Evolutionary conservation across 2,113 vertebrate genomes (phyloP), one percentile per base, ranked within the genome.

Genomic region (Leuciscus idus): DNA sequence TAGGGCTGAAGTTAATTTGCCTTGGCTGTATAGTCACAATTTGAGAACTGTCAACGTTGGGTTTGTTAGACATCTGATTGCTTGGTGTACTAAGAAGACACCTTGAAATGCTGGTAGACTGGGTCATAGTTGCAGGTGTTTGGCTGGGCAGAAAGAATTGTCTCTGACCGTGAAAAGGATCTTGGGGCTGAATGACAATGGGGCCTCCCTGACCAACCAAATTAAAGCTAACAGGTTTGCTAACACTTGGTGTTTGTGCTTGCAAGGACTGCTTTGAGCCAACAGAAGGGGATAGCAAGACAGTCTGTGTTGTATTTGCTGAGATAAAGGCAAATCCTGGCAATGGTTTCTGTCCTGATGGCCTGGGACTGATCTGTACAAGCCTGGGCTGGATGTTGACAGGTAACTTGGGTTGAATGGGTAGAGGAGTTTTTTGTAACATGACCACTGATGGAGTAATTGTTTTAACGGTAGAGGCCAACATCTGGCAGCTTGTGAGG

Each of bases 301-400:
- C 94, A 73, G 95, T 95, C 81, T 92, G 90, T 1, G 94, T 91
- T 11, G 89, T 75, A 1, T 92, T 92, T 62, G 94, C 92, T 6
- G 94, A 92, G 17, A 95, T 92, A 43, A 95, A 95, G 0, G 94
- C 89, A 1, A 95, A 92, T 86, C 94, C 92, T n/a, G 92, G 80
- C 0, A 92, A 21, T 39, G 90, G 84, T 86, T 95, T 96, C 55
- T 95, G 94, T 48, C 92, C 94, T 3, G 92, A 80, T 7, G 93
- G 94, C 76, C 95, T 96, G 70, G 95, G 95, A 87, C 95, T 96
- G 3, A 95, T 95, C 76, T 96, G 95, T 33, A 96, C 93, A 70
- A 95, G 85, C 66, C 94, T 90, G 46, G 95, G 94, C 84, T 96
- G 95, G 26, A 96, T 95, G 91, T 89, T 96, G 88, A 95, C 87